These are phyloP conservation scores for Gopherus evgoodei DNA, from an alignment of 2,113 vertebrate genomes.

Conservation along the genomic window DNA sequence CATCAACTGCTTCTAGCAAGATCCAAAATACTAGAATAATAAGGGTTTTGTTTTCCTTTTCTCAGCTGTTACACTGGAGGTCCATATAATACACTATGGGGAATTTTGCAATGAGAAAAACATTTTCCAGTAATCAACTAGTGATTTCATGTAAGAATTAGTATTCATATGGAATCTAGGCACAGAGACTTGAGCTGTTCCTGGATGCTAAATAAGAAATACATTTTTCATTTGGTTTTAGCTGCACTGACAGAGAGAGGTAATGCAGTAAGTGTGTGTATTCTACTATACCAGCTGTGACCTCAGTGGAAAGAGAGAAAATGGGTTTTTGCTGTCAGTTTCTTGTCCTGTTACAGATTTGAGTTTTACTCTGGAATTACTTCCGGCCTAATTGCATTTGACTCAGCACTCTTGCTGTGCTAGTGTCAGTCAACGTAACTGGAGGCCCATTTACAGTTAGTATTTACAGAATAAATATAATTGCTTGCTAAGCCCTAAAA, in stretches of 20 bases:
- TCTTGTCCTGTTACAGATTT: conserved; percentile 58
- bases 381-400: conserved; percentile 73
- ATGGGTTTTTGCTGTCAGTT: conserved; percentile 72
- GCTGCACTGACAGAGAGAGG: background rate
- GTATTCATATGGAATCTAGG: background rate
- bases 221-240: conserved; percentile 33
- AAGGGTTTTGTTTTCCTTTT: conserved; percentile 5
- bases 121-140: background rate
- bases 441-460: conserved; percentile 24
- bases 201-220: conserved; percentile 61
- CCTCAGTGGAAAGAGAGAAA: conserved; percentile 45
- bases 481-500: conserved; percentile 29
- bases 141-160: background rate
- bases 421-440: conserved; percentile 42
- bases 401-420: conserved; percentile 11
- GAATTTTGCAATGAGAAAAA: conserved; percentile 15
- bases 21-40: background rate
- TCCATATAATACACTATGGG: background rate
- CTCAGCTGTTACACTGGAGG: background rate
- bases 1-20: background rate
- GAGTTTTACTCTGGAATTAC: conserved; percentile 67
- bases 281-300: conserved; percentile 47
- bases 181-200: conserved; percentile 8
- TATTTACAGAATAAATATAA: conserved; percentile 39
- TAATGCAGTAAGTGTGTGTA: conserved; percentile 25